These are phyloP conservation scores for Polyergus mexicanus DNA, from an alignment of 1,140 invertebrate species.

Conservation along the genomic window DNA sequence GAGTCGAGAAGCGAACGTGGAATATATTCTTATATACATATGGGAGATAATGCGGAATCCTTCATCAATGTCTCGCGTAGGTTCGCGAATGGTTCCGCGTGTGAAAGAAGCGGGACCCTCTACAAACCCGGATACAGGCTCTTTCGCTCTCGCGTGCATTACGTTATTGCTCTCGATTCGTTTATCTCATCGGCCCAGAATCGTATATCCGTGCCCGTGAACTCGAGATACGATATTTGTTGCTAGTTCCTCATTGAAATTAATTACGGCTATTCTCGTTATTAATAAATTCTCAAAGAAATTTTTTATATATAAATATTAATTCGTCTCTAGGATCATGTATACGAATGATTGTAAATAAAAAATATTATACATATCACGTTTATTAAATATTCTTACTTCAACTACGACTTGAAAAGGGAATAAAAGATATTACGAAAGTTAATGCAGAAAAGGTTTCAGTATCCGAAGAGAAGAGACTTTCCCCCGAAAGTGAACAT, in stretches of 20 bases:
- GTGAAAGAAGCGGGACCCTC: constrained; percentile 64
- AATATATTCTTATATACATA: not conserved
- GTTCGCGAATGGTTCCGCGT: constrained; percentile 70
- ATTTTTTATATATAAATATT: not conserved
- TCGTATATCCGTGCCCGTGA: constrained; percentile 69
- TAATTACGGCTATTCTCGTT: not conserved
- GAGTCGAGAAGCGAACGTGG: constrained; percentile 12
- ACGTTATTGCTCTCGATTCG: constrained; percentile 63
- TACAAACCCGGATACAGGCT: constrained; percentile 78
- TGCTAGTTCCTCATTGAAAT: not conserved
- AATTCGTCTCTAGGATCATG: not conserved
- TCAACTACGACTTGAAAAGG: not conserved
- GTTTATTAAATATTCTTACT: not conserved
- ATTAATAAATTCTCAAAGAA: not conserved
- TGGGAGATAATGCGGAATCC: constrained; percentile 4
- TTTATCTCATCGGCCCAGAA: constrained; percentile 71
- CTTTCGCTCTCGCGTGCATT: constrained; percentile 56
- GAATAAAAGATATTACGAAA: not conserved
- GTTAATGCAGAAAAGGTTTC: constrained; percentile 7
- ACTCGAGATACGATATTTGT: constrained; percentile 31
- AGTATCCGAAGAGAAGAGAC: constrained; percentile 3
- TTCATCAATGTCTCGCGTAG: constrained; percentile 58
- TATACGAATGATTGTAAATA: not conserved
- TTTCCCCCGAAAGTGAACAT: constrained; percentile 53
- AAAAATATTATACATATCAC: not conserved